Conservation (phyloP, 2,888 invertebrate genomes). For the Operophtera brumata region DNA sequence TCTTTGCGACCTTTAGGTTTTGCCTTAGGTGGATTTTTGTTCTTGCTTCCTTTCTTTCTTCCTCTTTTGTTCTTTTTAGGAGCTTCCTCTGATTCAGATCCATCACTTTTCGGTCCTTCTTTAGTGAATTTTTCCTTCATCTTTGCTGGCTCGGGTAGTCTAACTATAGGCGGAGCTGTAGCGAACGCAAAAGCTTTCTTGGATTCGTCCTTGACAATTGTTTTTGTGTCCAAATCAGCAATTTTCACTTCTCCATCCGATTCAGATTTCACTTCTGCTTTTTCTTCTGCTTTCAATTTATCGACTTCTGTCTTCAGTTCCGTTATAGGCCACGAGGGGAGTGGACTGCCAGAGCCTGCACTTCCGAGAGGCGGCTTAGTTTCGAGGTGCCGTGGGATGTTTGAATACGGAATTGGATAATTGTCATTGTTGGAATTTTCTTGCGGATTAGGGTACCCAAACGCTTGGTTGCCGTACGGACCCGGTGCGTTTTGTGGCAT, state of each 20-base stretch:
- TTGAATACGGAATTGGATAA: slow-evolving; percentile 56
- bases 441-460: slow-evolving; percentile 55
- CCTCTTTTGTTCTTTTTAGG: slow-evolving; percentile 58
- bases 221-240: slow-evolving; percentile 75
- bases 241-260: slow-evolving; percentile 78
- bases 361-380: slow-evolving; percentile 69
- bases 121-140: slow-evolving; percentile 47
- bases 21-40: slow-evolving; percentile 60
- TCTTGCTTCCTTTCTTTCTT: slow-evolving; percentile 58
- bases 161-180: slow-evolving; percentile 38
- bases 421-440: slow-evolving; percentile 48
- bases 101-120: slow-evolving; percentile 51
- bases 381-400: slow-evolving; percentile 59
- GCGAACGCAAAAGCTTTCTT: slow-evolving; percentile 44
- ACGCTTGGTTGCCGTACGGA: slow-evolving; percentile 50
- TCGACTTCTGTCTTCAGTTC: slow-evolving; percentile 71
- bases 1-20: slow-evolving; percentile 73
- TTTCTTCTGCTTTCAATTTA: slow-evolving; percentile 71
- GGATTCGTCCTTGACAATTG: slow-evolving; percentile 67
- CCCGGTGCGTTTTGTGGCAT: slow-evolving; percentile 42
- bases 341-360: slow-evolving; percentile 63
- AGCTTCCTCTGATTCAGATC: slow-evolving; percentile 59
- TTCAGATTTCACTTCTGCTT: slow-evolving; percentile 74
- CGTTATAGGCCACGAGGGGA: slow-evolving; percentile 70
- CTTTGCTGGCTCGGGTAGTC: slow-evolving; percentile 37